phyloP scores from a whole-genome alignment of 2,888 invertebrate species.

The Linnaemya tessellans region DNA sequence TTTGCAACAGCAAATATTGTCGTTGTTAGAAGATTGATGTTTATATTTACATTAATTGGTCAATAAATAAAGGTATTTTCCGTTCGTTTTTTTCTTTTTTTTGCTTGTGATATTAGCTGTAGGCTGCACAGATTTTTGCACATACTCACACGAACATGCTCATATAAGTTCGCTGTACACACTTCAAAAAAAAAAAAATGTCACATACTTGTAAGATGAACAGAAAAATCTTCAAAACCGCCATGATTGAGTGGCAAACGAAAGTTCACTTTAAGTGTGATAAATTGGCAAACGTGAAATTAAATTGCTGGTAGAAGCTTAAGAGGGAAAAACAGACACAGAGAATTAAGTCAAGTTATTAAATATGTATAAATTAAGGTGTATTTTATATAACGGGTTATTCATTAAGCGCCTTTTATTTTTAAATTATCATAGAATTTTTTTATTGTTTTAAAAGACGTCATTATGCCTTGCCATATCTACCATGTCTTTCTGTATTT shows the following conservation, averaged over 20 bases:
- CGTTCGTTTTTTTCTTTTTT: too few species aligned
- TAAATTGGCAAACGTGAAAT: slow-evolving; percentile 65
- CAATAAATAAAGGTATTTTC: not conserved
- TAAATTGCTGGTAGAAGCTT: slow-evolving; percentile 54
- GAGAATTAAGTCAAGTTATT: slow-evolving; percentile 37
- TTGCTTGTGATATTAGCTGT: not conserved
- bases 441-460: too few species aligned
- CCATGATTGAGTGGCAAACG: slow-evolving; percentile 57
- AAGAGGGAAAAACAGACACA: slow-evolving; percentile 47
- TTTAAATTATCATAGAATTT: too few species aligned
- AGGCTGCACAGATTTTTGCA: not conserved
- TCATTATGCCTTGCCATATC: too few species aligned
- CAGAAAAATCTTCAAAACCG: slow-evolving; percentile 24
- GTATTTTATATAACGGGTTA: too few species aligned
- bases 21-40: not conserved
- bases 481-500: too few species aligned
- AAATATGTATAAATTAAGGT: not conserved
- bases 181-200: not conserved
- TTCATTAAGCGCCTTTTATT: too few species aligned
- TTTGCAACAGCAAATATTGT: not conserved
- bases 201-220: not conserved
- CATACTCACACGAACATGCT: too few species aligned
- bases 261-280: slow-evolving; percentile 60
- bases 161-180: not conserved
- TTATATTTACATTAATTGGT: not conserved